Conservation (phyloP, 2,888 invertebrate species). For the Chironomus tentans region DNA sequence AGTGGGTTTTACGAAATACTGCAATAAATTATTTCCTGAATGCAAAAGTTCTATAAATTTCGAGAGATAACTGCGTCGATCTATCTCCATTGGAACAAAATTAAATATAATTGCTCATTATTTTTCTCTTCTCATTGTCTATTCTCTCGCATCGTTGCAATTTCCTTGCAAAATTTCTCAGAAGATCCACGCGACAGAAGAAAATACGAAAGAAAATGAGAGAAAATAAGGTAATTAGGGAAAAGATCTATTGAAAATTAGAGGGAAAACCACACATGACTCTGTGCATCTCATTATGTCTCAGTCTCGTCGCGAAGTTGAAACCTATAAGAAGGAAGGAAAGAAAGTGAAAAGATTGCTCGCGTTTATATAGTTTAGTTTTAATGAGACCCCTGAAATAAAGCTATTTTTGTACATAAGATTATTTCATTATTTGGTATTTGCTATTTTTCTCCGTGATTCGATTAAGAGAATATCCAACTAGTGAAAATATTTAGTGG, state of each 20-base stretch:
- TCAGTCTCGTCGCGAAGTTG: neutral
- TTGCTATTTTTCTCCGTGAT: too few relatives aligned
- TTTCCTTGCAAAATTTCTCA: neutral
- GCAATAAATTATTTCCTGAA: too few relatives aligned
- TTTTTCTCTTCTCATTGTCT: too few relatives aligned
- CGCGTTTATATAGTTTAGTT: neutral
- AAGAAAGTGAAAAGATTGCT: neutral
- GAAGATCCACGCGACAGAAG: neutral
- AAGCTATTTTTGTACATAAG: conserved; percentile 19
- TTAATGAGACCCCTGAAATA: conserved; percentile 24
- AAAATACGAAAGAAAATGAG: neutral
- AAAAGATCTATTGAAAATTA: neutral
- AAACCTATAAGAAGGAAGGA: conserved; percentile 1
- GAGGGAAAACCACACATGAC: neutral
- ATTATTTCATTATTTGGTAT: neutral
- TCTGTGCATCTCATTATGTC: conserved; percentile 5
- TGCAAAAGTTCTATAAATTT: too few relatives aligned
- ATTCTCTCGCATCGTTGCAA: too few relatives aligned
- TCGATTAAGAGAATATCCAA: too few relatives aligned
- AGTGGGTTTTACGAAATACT: too few relatives aligned
- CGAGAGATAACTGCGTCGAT: too few relatives aligned
- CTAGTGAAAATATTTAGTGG: too few relatives aligned
- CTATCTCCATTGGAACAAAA: too few relatives aligned
- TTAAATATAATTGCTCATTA: too few relatives aligned
- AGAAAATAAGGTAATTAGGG: neutral